Conservation (phyloP, 2,888 invertebrate species). For the Nephrocerus scutellatus region DNA sequence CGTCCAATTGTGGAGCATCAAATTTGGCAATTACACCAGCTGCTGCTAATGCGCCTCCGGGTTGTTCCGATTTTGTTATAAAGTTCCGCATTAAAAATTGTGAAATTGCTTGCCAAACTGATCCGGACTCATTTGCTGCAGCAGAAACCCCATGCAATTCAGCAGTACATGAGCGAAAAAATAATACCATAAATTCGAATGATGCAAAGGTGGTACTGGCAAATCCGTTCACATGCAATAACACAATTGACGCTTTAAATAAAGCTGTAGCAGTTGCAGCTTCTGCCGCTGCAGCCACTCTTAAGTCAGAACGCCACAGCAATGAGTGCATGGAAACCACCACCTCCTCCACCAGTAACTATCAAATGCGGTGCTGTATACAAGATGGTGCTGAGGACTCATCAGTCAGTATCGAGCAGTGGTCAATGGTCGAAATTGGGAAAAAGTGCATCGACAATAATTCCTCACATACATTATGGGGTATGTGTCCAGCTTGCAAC, state of each 20-base stretch:
- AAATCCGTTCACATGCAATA: slow-evolving; percentile 23
- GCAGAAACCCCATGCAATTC: too few species aligned
- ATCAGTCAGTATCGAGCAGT: slow-evolving; percentile 21
- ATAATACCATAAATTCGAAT: too few species aligned
- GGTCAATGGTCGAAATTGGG: slow-evolving; percentile 35
- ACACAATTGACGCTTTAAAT: slow-evolving; percentile 25
- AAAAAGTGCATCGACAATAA: slow-evolving; percentile 30
- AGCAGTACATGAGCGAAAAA: too few species aligned
- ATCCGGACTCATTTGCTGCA: slow-evolving; percentile 32
- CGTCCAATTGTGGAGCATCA: slow-evolving; percentile 10
- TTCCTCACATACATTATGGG: slow-evolving; percentile 35
- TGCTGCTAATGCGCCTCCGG: too few species aligned
- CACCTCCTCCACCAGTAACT: background rate
- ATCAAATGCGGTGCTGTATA: background rate
- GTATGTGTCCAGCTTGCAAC: slow-evolving; percentile 37
- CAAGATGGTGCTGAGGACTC: slow-evolving; percentile 1
- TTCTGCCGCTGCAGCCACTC: slow-evolving; percentile 19
- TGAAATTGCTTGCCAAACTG: slow-evolving; percentile 56
- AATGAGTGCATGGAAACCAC: slow-evolving; percentile 13
- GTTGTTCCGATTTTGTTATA: slow-evolving; percentile 54
- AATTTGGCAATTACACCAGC: too few species aligned
- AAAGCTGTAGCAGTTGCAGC: slow-evolving; percentile 25
- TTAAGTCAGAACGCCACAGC: slow-evolving; percentile 13
- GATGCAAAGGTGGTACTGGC: too few species aligned
- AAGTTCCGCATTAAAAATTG: slow-evolving; percentile 60